phyloP scores from a whole-genome alignment of 2,797 vertebrate genomes.

The Notoglanidium macrostoma region DNA sequence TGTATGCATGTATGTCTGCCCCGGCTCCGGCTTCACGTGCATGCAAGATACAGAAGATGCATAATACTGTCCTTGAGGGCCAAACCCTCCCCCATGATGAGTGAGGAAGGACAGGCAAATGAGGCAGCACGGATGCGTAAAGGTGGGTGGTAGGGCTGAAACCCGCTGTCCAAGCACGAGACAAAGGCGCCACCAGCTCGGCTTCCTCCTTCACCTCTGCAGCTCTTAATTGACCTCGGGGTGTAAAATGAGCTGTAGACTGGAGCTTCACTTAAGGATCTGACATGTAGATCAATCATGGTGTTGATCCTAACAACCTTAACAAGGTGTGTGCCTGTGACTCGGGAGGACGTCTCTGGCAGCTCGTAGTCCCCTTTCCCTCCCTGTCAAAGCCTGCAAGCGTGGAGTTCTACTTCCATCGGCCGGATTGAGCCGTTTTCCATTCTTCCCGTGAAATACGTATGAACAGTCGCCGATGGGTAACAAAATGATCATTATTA shows the following conservation, averaged over 20 bases:
- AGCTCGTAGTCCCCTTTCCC: constrained; percentile 6
- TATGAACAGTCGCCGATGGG: not conserved
- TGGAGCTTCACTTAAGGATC: constrained; percentile 65
- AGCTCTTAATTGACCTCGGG: constrained; percentile 66
- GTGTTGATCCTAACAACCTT: constrained; percentile 71
- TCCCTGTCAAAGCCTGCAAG: constrained; percentile 36
- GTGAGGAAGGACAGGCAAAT: constrained; percentile 50
- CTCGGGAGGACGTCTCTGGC: constrained; percentile 64
- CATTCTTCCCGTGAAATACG: not conserved
- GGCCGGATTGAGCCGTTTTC: not conserved
- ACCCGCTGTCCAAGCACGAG: constrained; percentile 1
- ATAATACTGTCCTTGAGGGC: constrained; percentile 42
- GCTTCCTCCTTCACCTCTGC: constrained; percentile 45
- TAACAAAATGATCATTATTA: not conserved
- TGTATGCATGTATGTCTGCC: not conserved
- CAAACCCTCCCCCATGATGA: constrained; percentile 48
- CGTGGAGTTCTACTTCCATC: constrained; percentile 1
- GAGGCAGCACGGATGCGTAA: constrained; percentile 34
- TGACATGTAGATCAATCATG: constrained; percentile 77
- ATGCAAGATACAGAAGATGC: constrained; percentile 6
- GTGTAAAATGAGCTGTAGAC: constrained; percentile 61
- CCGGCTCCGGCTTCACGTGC: not conserved
- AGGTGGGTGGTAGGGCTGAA: constrained; percentile 25
- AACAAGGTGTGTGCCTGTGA: constrained; percentile 66
- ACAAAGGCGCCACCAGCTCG: constrained; percentile 23